phyloP scores from a whole-genome alignment of 1,140 invertebrate genomes.

The Atta texana region DNA sequence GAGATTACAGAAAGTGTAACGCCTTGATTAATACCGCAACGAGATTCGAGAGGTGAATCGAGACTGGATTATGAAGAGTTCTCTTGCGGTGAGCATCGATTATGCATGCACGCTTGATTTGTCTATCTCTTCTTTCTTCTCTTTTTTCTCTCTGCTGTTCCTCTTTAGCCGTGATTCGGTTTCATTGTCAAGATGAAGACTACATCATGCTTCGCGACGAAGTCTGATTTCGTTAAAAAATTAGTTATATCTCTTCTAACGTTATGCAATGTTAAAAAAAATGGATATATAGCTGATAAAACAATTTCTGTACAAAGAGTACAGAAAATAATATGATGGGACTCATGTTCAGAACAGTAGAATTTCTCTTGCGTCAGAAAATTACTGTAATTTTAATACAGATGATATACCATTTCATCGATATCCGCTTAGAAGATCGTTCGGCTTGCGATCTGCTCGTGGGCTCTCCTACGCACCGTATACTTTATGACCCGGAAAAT shows the following conservation, averaged over 20 bases:
- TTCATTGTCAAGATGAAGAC: conserved; percentile 29
- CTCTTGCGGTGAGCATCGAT: conserved; percentile 35
- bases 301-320: conserved; percentile 15
- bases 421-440: conserved; percentile 62
- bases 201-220: conserved; percentile 8
- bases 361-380: conserved; percentile 53
- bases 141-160: conserved; percentile 34
- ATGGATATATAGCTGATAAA: background rate
- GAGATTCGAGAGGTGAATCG: conserved; percentile 70
- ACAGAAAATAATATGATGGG: conserved; percentile 35
- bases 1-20: conserved; percentile 76
- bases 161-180: conserved; percentile 24
- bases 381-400: conserved; percentile 64
- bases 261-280: conserved; percentile 7
- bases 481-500: conserved; percentile 61
- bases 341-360: conserved; percentile 18
- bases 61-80: conserved; percentile 55
- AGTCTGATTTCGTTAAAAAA: conserved; percentile 19
- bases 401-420: conserved; percentile 62
- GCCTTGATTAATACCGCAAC: conserved; percentile 71
- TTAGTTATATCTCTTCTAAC: background rate
- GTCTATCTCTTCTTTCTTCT: conserved; percentile 6
- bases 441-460: conserved; percentile 44
- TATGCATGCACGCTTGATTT: conserved; percentile 60
- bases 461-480: conserved; percentile 51